A percentile compares a stretch with the other conserved stretches of the same genome.
These are phyloP conservation scores for Athalia circularis DNA, from an alignment of 2,888 invertebrate species.

Conservation along the genomic window DNA sequence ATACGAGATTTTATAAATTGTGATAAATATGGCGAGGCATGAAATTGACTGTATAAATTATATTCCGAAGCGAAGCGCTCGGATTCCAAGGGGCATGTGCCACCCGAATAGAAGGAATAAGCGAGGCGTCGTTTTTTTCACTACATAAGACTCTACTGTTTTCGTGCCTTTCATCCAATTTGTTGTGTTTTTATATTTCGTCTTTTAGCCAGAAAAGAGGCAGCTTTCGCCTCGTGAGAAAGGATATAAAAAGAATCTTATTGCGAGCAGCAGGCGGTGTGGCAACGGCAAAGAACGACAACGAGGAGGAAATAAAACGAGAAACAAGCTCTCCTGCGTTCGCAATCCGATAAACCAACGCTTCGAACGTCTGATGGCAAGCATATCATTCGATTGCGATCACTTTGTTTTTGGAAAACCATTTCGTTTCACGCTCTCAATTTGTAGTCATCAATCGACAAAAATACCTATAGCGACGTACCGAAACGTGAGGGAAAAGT, in stretches of 20 bases:
- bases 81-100: no score
- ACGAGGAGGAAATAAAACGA: constrained; percentile 31
- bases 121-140: not conserved
- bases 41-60: no score
- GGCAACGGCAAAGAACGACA: not conserved
- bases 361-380: not conserved
- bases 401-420: not conserved
- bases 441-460: no score
- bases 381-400: not conserved
- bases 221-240: not conserved
- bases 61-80: no score
- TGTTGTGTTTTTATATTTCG: constrained; percentile 15
- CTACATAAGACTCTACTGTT: not conserved
- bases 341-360: constrained; percentile 10
- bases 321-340: constrained; percentile 21
- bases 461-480: no score
- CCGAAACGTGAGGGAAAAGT: no score
- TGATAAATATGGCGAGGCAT: no score
- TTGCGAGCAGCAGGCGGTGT: not conserved
- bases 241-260: constrained; percentile 1
- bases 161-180: constrained; percentile 19
- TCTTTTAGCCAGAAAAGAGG: not conserved
- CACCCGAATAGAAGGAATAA: not conserved
- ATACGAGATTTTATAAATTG: no score
- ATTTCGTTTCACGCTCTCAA: not conserved